Percentiles rank a stretch among this genome's conserved stretches.
Conservation (phyloP, 2,113 vertebrate species). For the Noturus placidus region DNA sequence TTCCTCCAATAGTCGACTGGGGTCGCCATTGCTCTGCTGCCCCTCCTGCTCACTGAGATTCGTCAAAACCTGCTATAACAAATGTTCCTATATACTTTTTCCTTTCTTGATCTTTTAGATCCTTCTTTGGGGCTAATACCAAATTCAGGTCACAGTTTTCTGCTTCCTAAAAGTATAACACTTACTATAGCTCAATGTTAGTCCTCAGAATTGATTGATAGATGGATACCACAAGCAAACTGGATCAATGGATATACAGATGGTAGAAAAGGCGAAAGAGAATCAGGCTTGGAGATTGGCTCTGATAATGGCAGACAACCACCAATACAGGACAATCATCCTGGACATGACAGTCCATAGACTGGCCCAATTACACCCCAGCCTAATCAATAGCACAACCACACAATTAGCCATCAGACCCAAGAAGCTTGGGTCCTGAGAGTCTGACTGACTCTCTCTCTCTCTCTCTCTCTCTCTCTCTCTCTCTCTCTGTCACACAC, state of each 20-base stretch:
- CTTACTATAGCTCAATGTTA: conserved; percentile 36
- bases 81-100: conserved; percentile 55
- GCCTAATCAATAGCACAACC: conserved; percentile 74
- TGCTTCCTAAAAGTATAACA: conserved; percentile 30
- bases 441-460: conserved; percentile 5
- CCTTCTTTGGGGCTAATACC: conserved; percentile 14
- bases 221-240: conserved; percentile 54
- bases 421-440: conserved; percentile 43
- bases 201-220: conserved; percentile 46
- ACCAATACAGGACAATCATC: conserved; percentile 70
- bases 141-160: conserved; percentile 21
- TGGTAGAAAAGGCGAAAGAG: conserved; percentile 63
- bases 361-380: conserved; percentile 73
- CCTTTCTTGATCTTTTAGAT: conserved; percentile 49
- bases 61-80: conserved; percentile 44
- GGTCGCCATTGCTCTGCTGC: conserved; percentile 69
- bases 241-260: conserved; percentile 66
- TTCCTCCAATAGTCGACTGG: conserved; percentile 61
- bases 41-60: conserved; percentile 31
- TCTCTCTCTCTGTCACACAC: too few relatives aligned
- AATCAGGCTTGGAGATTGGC: conserved; percentile 67
- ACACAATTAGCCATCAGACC: conserved; percentile 67
- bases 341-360: conserved; percentile 76
- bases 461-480: too few relatives aligned
- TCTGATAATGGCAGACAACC: conserved; percentile 67